These are phyloP conservation scores for Artibeus jamaicensis DNA, from an alignment of 2,797 vertebrate species.

Conservation along the genomic window DNA sequence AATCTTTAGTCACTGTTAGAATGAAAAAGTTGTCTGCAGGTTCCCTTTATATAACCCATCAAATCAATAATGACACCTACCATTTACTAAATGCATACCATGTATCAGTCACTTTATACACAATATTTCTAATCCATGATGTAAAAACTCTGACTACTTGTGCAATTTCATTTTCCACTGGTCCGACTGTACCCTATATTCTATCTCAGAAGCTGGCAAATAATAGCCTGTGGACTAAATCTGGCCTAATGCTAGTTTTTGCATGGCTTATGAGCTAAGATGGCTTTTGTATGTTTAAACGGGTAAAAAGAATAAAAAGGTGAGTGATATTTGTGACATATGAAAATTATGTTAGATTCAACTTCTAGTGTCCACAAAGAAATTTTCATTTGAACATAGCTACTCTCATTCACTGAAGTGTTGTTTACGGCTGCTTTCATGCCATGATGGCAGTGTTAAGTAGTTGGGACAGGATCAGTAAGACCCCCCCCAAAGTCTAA, in stretches of 20 bases:
- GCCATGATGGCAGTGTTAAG: not conserved
- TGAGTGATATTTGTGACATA: not conserved
- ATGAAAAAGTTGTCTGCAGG: conserved; percentile 42
- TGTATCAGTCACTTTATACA: conserved; percentile 1
- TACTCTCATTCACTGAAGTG: not conserved
- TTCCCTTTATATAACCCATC: not conserved
- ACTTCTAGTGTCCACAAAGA: not conserved
- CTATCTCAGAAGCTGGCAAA: not conserved
- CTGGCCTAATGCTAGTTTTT: conserved; percentile 3
- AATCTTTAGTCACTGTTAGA: conserved; percentile 46
- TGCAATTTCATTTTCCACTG: conserved; percentile 6
- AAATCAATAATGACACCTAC: conserved; percentile 11
- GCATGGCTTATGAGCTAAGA: conserved; percentile 4
- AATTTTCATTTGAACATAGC: not conserved
- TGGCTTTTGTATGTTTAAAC: conserved; percentile 31
- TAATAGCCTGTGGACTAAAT: not conserved
- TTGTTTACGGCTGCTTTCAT: not conserved
- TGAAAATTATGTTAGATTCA: conserved; percentile 41
- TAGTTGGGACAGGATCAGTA: not conserved
- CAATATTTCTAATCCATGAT: conserved; percentile 36
- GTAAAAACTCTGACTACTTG: not conserved
- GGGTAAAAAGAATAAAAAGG: conserved; percentile 24
- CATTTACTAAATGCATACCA: not conserved
- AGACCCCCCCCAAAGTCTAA: not conserved
- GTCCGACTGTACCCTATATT: not conserved